phyloP scores from a whole-genome alignment of 2,113 vertebrate genomes.

The Oreotrochilus melanogaster region DNA sequence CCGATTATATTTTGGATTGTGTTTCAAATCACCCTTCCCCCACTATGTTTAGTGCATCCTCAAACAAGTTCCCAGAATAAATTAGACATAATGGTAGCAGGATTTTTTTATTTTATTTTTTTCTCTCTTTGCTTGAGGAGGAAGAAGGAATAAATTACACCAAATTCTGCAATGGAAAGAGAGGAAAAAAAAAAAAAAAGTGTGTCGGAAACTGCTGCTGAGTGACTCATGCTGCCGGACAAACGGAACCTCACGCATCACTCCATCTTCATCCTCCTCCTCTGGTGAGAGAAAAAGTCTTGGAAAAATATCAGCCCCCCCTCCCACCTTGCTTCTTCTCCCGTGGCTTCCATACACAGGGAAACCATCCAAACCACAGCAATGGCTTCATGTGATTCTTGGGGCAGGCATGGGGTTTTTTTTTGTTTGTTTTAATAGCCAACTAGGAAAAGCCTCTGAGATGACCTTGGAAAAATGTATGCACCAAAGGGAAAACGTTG shows the following conservation, averaged over 20 bases:
- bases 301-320: constrained; percentile 72
- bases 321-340: not conserved
- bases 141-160: constrained; percentile 59
- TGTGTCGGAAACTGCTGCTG: constrained; percentile 72
- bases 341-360: constrained; percentile 71
- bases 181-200: not conserved
- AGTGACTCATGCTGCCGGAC: constrained; percentile 74
- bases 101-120: not conserved
- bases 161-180: constrained; percentile 60
- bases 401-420: not conserved
- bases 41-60: constrained; percentile 41
- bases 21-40: constrained; percentile 71
- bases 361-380: constrained; percentile 76
- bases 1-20: constrained; percentile 74
- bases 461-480: constrained; percentile 77
- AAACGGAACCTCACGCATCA: constrained; percentile 79
- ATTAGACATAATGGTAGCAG: constrained; percentile 58
- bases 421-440: constrained; percentile 60
- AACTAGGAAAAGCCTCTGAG: constrained; percentile 75
- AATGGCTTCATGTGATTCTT: constrained; percentile 61
- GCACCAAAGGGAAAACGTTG: constrained; percentile 68
- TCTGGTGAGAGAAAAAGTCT: constrained; percentile 72
- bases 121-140: not conserved
- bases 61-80: constrained; percentile 75
- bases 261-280: constrained; percentile 75